Conservation (phyloP, 2,797 vertebrate species). For the Sternarchorhynchus goeldii region DNA sequence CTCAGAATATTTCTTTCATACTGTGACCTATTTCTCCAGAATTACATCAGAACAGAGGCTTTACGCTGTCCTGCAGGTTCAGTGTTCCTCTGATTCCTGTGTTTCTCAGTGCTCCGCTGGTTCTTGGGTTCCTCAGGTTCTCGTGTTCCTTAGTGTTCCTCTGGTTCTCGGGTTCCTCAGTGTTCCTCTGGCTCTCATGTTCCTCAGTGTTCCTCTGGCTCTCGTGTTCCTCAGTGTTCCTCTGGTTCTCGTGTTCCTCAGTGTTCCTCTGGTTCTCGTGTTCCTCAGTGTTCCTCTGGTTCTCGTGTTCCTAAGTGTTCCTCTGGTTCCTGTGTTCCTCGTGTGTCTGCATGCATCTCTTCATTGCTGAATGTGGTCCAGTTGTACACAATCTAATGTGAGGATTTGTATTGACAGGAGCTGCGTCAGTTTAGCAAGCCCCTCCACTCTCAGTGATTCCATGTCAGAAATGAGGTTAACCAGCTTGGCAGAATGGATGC, state of each 20-base stretch:
- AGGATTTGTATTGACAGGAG: constrained; percentile 1
- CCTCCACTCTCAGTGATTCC: neutral
- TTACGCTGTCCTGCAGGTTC: neutral
- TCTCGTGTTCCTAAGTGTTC: neutral
- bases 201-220: neutral
- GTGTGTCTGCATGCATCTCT: constrained; percentile 25
- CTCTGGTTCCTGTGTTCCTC: constrained; percentile 22
- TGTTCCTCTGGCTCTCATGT: constrained; percentile 28
- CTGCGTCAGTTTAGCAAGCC: constrained; percentile 1
- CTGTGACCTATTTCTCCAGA: constrained; percentile 65
- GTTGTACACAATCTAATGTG: neutral
- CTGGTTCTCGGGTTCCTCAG: neutral
- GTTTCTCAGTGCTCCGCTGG: constrained; percentile 13
- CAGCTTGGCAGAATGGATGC: neutral
- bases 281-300: neutral
- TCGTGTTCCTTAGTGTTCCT: constrained; percentile 22
- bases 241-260: constrained; percentile 30
- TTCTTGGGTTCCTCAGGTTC: constrained; percentile 29
- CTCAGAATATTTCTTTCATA: constrained; percentile 30
- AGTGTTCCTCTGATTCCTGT: neutral
- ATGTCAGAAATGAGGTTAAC: constrained; percentile 7
- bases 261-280: no score
- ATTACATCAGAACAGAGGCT: constrained; percentile 50
- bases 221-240: neutral
- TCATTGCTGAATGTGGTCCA: constrained; percentile 16